Evolutionary conservation across 2,113 vertebrate genomes (phyloP).

Genomic region (Oxygymnocypris stewartii): DNA sequence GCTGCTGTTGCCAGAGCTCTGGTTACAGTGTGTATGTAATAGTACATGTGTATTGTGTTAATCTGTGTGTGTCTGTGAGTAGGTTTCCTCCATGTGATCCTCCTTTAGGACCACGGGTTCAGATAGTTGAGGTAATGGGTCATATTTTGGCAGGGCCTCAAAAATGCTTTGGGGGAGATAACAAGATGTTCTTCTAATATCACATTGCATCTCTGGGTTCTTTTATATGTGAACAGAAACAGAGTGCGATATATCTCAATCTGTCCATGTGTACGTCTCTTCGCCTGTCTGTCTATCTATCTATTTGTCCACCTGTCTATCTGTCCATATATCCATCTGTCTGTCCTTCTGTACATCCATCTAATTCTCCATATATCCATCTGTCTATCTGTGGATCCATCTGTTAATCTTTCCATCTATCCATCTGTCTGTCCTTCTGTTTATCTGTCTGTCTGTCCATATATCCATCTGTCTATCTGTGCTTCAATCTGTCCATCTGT

Average conservation of each 20-base stretch:
- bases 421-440: no score
- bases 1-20: conserved; percentile 72
- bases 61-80: conserved; percentile 43
- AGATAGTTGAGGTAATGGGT: conserved; percentile 74
- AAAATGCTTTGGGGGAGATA: conserved; percentile 62
- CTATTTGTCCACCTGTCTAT: background rate
- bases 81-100: conserved; percentile 68
- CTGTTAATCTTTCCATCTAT: no score
- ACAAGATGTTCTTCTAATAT: conserved; percentile 51
- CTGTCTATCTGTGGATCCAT: no score
- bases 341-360: no score
- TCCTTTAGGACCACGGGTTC: conserved; percentile 66
- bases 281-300: background rate
- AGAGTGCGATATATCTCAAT: background rate
- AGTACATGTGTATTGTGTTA: conserved; percentile 33
- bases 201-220: conserved; percentile 63
- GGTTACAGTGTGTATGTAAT: conserved; percentile 62
- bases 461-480: no score
- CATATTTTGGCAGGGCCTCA: conserved; percentile 70
- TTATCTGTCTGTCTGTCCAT: no score
- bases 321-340: no score
- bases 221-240: background rate
- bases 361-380: no score
- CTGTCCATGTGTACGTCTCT: background rate
- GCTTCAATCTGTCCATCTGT: no score